Base-by-base conservation (phyloP, 2,888 invertebrate species). In the Tillus elongatus region DNA sequence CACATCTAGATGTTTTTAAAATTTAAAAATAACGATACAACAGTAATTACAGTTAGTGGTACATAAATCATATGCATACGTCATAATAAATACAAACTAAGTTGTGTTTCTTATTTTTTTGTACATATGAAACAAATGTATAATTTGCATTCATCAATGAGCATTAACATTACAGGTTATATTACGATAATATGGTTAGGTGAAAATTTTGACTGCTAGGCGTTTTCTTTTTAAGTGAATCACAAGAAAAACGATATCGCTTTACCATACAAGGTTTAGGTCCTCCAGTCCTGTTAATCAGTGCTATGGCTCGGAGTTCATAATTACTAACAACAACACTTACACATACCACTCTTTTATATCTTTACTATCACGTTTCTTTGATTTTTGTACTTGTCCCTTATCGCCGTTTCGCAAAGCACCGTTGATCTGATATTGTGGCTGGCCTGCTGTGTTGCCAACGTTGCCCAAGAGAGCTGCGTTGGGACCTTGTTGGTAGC, bases 311-410 rank as follows among this genome's bases (percentile, higher is more conserved):
- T 61, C 61, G 61, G 61, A 61, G 58, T 60, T n/a, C 54, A 51
- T 44, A 14, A 27, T 33, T 35, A 16, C 13, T 27, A 31, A 30
- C 37, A 45, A 33, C 33, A 36, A 30, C 39, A 41, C 53, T 75
- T 83, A 91, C 67, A 92, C 92, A 67, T 92, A 92, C 92, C 92
- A 92, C 74, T 92, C 92, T 72, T 92, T 92, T 62, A 92, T 87
- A 63, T 90, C 89, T 74, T 89, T 88, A 44, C 83, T 77, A 62
- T 80, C 78, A 45, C 79, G 74, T 59, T 87, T 86, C 66, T 82
- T 75, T 44, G 53, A 43, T 44, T 62, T 64, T 50, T 52, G 54
- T 40, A 36, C 51, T 50, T 60, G 60, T 37, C 52, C 47, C 31
- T 71, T 73, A 35, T 74, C 64, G 15, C 63, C 68, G 49, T 71